Evolutionary conservation across 2,888 invertebrate genomes (phyloP).

Genomic region (Dysmachus trigonus): DNA sequence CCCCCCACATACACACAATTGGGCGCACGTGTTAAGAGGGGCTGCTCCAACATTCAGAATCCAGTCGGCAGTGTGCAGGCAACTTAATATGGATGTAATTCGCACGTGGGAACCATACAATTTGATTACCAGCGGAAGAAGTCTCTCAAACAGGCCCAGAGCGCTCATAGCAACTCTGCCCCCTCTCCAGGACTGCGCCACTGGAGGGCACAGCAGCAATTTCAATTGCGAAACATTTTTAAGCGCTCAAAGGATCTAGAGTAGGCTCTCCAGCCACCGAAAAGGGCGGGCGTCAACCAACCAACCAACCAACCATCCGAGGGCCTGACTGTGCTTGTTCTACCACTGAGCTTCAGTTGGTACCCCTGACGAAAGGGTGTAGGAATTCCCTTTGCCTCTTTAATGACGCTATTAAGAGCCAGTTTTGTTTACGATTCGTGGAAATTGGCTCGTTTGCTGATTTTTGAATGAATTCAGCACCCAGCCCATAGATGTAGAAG

Average conservation of each 20-base stretch:
- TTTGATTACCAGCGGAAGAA: not conserved
- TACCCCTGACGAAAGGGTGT: not conserved
- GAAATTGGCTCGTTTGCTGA: conserved; percentile 5
- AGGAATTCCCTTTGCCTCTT: not conserved
- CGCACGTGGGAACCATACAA: not conserved
- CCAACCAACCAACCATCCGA: not conserved
- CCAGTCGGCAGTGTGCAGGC: not conserved
- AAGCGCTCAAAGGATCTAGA: not conserved
- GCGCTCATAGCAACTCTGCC: not conserved
- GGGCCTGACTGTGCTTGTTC: not conserved
- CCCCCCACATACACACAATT: not conserved
- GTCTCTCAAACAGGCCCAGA: not conserved
- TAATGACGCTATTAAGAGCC: not conserved
- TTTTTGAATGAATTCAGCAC: not conserved
- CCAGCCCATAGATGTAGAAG: not conserved
- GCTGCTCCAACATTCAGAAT: not conserved
- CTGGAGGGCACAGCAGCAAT: not conserved
- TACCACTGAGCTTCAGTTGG: not conserved
- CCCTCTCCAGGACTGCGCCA: not conserved
- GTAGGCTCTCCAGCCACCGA: not conserved
- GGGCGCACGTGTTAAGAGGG: not conserved
- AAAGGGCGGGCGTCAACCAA: not conserved
- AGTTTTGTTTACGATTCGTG: not conserved
- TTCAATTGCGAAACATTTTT: not conserved
- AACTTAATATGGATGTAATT: not conserved